A percentile compares a stretch with the other conserved stretches of the same genome.
These are phyloP conservation scores for Standfussiana lucernea DNA, from an alignment of 2,888 invertebrate species.

Conservation along the genomic window DNA sequence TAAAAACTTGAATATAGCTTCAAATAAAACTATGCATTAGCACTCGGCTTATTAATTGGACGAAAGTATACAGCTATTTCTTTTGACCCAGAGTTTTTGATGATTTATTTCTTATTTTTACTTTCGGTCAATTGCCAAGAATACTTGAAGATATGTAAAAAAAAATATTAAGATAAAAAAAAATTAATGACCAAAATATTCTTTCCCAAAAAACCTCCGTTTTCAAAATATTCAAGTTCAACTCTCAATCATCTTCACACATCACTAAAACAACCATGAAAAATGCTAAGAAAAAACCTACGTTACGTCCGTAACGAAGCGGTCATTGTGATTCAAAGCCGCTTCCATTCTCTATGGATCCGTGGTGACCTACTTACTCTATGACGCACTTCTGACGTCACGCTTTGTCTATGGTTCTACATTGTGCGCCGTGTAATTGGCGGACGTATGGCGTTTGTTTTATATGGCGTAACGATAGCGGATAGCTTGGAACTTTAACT, in stretches of 20 bases:
- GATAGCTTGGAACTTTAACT: slow-evolving; percentile 19
- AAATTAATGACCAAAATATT: not conserved
- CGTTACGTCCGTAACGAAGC: slow-evolving; percentile 55
- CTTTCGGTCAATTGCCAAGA: not conserved
- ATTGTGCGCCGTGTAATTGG: slow-evolving; percentile 65
- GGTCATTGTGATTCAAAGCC: slow-evolving; percentile 62
- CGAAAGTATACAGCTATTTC: too few relatives aligned
- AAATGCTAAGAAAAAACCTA: slow-evolving; percentile 33
- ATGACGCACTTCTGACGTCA: slow-evolving; percentile 78
- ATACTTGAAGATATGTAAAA: too few relatives aligned
- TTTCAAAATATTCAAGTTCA: not conserved
- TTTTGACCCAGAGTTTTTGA: too few relatives aligned
- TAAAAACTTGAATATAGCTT: too few relatives aligned
- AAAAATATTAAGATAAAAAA: not conserved
- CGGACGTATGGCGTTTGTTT: slow-evolving; percentile 50
- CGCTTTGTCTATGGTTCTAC: slow-evolving; percentile 68
- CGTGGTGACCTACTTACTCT: slow-evolving; percentile 73
- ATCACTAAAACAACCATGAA: slow-evolving; percentile 28
- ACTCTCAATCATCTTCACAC: not conserved
- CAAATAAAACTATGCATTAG: too few relatives aligned
- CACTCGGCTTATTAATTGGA: too few relatives aligned
- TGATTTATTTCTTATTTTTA: not conserved
- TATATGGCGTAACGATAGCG: slow-evolving; percentile 23
- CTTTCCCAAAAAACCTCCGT: not conserved
- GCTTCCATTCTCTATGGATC: slow-evolving; percentile 54